Percentiles rank a stretch among this genome's conserved stretches.
phyloP scores from a whole-genome alignment of 1,140 invertebrate genomes.

The Magallana angulata region DNA sequence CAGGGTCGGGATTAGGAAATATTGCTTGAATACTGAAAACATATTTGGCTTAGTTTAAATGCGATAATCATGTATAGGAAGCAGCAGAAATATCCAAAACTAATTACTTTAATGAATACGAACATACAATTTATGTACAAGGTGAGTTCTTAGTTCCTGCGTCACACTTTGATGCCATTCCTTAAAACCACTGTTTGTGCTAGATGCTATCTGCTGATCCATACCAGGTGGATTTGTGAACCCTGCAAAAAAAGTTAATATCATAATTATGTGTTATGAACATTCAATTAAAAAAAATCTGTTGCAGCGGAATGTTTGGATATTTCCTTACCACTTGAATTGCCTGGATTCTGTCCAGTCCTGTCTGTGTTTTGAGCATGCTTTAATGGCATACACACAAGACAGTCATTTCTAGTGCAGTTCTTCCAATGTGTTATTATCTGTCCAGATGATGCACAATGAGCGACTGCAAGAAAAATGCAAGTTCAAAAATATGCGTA shows the following conservation, averaged over 20 bases:
- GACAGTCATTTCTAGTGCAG: constrained; percentile 95
- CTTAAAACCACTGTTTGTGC: constrained; percentile 81
- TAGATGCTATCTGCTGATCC: constrained; percentile 52
- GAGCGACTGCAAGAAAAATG: constrained; percentile 82
- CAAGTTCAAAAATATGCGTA: too few relatives aligned
- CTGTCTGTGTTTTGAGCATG: constrained; percentile 86
- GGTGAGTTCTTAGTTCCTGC: constrained; percentile 97
- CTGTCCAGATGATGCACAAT: constrained; percentile 98
- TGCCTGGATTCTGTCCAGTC: constrained; percentile 13
- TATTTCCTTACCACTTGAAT: constrained; percentile 23
- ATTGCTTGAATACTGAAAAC: constrained; percentile 94
- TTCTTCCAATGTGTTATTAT: constrained; percentile 99
- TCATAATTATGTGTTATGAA: not conserved
- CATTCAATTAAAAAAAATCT: too few relatives aligned
- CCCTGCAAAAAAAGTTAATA: not conserved
- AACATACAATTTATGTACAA: constrained; percentile 97
- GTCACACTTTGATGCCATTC: constrained; percentile 99
- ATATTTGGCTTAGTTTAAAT: not conserved
- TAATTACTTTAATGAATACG: not conserved
- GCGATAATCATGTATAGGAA: too few relatives aligned
- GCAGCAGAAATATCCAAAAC: not conserved
- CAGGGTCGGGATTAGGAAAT: constrained; percentile 90
- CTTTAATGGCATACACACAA: constrained; percentile 97
- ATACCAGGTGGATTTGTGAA: constrained; percentile 19
- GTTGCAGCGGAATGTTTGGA: too few relatives aligned